These are phyloP conservation scores for Phorcus lineatus DNA, from an alignment of 2,888 invertebrate species.

Conservation along the genomic window DNA sequence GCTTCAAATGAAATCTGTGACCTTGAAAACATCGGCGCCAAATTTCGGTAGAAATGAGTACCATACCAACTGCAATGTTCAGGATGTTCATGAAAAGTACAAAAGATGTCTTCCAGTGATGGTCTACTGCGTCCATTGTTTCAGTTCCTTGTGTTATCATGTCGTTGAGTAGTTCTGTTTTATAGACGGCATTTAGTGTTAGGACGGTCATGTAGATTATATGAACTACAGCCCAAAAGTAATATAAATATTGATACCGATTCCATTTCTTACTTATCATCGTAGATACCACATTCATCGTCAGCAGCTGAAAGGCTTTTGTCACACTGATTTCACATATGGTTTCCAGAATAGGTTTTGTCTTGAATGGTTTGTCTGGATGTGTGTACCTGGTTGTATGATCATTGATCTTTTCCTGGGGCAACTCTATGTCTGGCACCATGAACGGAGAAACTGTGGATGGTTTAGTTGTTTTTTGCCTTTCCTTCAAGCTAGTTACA, in stretches of 20 bases:
- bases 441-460: background rate
- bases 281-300: conserved; percentile 46
- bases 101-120: no score
- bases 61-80: conserved; percentile 3
- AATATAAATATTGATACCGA: conserved; percentile 44
- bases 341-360: conserved; percentile 50
- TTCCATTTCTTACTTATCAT: conserved; percentile 59
- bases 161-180: background rate
- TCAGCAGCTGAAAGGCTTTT: conserved; percentile 55
- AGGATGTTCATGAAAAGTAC: background rate
- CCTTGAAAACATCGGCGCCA: background rate
- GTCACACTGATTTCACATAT: conserved; percentile 50
- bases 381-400: background rate
- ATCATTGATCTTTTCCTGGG: background rate
- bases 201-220: conserved; percentile 48
- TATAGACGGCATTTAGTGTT: conserved; percentile 45
- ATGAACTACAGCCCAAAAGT: conserved; percentile 52
- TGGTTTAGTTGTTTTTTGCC: no score
- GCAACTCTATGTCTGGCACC: background rate
- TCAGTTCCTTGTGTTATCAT: background rate
- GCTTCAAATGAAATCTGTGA: conserved; percentile 20
- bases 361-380: background rate
- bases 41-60: conserved; percentile 5
- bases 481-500: conserved; percentile 38
- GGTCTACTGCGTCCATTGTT: background rate